Conservation (phyloP, 2,888 invertebrate genomes). For the Epirrhoe alternata region DNA sequence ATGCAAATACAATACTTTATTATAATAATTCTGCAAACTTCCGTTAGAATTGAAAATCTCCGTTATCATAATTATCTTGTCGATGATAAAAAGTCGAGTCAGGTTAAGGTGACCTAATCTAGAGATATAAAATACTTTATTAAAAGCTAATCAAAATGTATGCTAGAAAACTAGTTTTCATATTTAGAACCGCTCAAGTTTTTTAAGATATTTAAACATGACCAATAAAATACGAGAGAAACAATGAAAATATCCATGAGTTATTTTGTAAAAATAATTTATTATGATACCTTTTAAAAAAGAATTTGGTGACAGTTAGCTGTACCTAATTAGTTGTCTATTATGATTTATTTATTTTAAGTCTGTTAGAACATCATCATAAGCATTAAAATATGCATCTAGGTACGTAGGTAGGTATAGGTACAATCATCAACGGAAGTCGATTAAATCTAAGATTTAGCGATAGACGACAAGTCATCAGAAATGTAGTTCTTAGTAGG, state of each 20-base stretch:
- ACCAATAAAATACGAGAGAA: neutral
- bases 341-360: too few species aligned
- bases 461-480: conserved; percentile 44
- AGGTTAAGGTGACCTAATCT: conserved; percentile 4
- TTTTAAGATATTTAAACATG: neutral
- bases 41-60: conserved; percentile 16
- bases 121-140: neutral
- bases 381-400: too few species aligned
- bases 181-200: neutral
- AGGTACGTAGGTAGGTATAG: too few species aligned
- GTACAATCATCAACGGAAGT: neutral
- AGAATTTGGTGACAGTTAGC: too few species aligned
- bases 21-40: conserved; percentile 1
- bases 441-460: conserved; percentile 20
- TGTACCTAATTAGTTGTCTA: too few species aligned
- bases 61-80: neutral
- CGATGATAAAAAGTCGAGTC: neutral
- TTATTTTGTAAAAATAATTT: neutral
- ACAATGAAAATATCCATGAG: neutral
- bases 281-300: too few species aligned
- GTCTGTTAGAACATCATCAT: too few species aligned
- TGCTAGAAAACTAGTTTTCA: neutral
- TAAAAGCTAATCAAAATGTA: neutral
- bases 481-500: conserved; percentile 45
- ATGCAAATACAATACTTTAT: conserved; percentile 20